Evolutionary conservation across 2,888 invertebrate genomes (phyloP), one percentile per base, ranked within the genome.

Genomic region (Antheraea assamensis): DNA sequence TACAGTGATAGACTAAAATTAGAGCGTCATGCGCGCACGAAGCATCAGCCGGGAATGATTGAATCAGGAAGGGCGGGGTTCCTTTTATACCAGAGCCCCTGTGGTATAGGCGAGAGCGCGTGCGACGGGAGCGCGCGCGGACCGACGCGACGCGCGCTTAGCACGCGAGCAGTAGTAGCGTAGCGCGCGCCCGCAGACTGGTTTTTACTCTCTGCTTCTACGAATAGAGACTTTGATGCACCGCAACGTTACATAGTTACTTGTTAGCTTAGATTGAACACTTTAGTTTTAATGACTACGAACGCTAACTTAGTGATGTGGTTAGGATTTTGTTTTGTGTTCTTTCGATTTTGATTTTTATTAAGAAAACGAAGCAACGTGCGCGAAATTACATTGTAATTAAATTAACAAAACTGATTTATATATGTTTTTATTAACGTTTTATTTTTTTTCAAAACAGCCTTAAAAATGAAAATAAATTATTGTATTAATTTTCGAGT

Each of bases 211-310:
- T 88, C 87, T 83, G 88, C 87, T 93, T 92, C 93, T 92, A 92
- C 90, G 93, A 92, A 92, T 86, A 88, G 87, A 86, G 83, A 86
- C 93, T 93, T 94, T 94, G 93, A 91, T 88, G 87, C 85, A 87
- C 92, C 90, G 92, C 87, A 84, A 86, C 86, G 87, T 85, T 82
- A 86, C 87, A 88, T 87, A 83, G 83, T 85, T 82, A 78, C 80
- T 74, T 66, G 74, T 73, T 71, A 73, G 70, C 73, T 75, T 83
- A 85, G 87, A 87, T 88, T 87, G 83, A 82, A 82, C 83, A 83
- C 80, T 81, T 87, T 86, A 88, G 84, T 85, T 84, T 89, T 88
- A 87, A 89, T 88, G 87, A 87, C 87, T 83, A 86, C 81, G 81
- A 84, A 80, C 80, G 78, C 71, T 74, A 75, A 75, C 75, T 58